phyloP scores from a whole-genome alignment of 2,797 vertebrate species.

The Chaenodraco wilsoni region DNA sequence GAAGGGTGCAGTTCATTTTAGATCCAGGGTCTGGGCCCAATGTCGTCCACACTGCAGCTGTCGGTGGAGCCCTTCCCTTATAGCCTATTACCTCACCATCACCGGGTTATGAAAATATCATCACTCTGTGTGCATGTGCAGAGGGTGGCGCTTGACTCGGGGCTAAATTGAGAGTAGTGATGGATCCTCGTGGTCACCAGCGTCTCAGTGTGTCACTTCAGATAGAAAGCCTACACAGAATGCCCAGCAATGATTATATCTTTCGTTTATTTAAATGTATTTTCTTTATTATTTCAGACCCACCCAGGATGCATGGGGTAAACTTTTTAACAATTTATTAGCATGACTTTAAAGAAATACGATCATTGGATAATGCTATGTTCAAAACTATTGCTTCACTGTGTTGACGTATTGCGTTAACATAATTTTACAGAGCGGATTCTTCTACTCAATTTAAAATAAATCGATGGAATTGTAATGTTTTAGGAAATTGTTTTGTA shows the following conservation, averaged over 20 bases:
- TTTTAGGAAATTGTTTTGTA: too few relatives aligned
- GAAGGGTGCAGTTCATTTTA: conserved; percentile 64
- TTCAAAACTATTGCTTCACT: too few relatives aligned
- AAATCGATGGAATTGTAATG: too few relatives aligned
- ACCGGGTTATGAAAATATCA: conserved; percentile 86
- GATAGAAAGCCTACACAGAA: conserved; percentile 1
- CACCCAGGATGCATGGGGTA: too few relatives aligned
- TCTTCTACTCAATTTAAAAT: too few relatives aligned
- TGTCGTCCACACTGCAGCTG: conserved; percentile 80
- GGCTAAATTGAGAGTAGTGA: conserved; percentile 67
- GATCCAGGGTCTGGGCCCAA: conserved; percentile 61
- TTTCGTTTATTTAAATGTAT: background rate
- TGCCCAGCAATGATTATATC: background rate
- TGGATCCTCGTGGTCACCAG: conserved; percentile 26
- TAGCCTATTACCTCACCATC: conserved; percentile 82
- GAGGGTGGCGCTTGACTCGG: conserved; percentile 49
- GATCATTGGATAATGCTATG: too few relatives aligned
- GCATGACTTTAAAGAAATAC: too few relatives aligned
- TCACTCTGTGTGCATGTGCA: conserved; percentile 63
- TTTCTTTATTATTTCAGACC: background rate
- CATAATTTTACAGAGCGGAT: too few relatives aligned
- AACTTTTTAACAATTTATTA: too few relatives aligned
- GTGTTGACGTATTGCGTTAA: too few relatives aligned
- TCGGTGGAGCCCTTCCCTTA: conserved; percentile 73
- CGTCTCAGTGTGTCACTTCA: conserved; percentile 13